Percentiles rank a stretch among this genome's conserved stretches.
Conservation (phyloP, 2,797 vertebrate genomes). For the Gymnothorax reevesii region DNA sequence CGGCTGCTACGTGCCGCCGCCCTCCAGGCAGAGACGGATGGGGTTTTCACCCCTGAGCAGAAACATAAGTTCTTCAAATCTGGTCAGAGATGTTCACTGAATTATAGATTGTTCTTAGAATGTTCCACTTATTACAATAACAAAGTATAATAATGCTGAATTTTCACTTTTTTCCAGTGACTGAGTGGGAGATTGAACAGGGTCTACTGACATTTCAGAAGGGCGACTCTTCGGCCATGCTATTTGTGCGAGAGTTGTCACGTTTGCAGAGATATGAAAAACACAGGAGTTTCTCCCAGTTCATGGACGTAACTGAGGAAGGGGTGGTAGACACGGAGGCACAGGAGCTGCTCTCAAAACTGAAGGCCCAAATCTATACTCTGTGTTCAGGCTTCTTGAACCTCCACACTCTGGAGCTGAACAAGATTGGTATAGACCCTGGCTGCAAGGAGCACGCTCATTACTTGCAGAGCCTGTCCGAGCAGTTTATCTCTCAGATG, state of each 20-base stretch:
- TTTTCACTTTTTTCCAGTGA: slow-evolving; percentile 60
- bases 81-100: slow-evolving; percentile 60
- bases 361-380: slow-evolving; percentile 68
- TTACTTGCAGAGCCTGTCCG: slow-evolving; percentile 73
- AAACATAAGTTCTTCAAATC: slow-evolving; percentile 70
- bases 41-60: slow-evolving; percentile 68
- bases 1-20: slow-evolving; percentile 66
- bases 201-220: slow-evolving; percentile 62
- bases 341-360: slow-evolving; percentile 62
- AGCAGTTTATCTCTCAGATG: slow-evolving; percentile 75
- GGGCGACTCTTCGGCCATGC: slow-evolving; percentile 43
- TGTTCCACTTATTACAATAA: too few species aligned
- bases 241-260: slow-evolving; percentile 75
- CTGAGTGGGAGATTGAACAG: slow-evolving; percentile 71
- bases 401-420: slow-evolving; percentile 67
- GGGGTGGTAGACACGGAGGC: slow-evolving; percentile 69
- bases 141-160: not conserved
- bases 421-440: slow-evolving; percentile 60
- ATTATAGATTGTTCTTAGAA: not conserved
- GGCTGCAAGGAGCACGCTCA: slow-evolving; percentile 65
- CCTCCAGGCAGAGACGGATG: slow-evolving; percentile 59
- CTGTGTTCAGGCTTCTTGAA: slow-evolving; percentile 54
- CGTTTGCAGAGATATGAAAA: slow-evolving; percentile 57
- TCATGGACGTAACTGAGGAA: slow-evolving; percentile 62
- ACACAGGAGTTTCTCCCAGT: slow-evolving; percentile 59